These are phyloP conservation scores for Brachionichthys hirsutus DNA, from an alignment of 2,113 vertebrate genomes.

Conservation along the genomic window DNA sequence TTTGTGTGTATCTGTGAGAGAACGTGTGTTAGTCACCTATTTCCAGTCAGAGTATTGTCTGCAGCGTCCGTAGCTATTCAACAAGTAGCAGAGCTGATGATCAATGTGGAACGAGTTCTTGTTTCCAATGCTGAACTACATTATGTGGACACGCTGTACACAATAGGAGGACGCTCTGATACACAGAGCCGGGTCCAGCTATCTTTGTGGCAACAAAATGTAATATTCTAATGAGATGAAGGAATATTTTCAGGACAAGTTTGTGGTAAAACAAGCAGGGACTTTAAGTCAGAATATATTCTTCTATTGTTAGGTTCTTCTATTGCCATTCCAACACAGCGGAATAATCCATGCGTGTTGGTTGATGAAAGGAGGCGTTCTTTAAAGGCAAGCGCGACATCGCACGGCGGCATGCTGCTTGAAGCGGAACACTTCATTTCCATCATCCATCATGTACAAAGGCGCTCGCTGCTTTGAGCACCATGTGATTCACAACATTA, in stretches of 20 bases:
- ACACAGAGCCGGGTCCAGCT: too few species aligned
- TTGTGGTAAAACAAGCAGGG: too few species aligned
- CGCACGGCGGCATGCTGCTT: constrained; percentile 8
- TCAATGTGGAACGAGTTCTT: constrained; percentile 1
- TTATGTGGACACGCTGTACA: not conserved
- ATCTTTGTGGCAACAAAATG: too few species aligned
- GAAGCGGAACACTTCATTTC: constrained; percentile 12
- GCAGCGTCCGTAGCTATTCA: constrained; percentile 25
- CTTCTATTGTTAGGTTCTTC: too few species aligned
- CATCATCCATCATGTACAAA: not conserved
- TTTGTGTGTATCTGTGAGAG: constrained; percentile 42
- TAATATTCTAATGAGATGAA: too few species aligned
- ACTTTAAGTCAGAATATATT: too few species aligned
- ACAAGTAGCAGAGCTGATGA: constrained; percentile 22
- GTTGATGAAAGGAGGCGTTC: constrained; percentile 16
- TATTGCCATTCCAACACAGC: not conserved
- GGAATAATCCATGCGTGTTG: constrained; percentile 9
- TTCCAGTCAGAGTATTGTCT: constrained; percentile 13
- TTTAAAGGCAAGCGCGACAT: constrained; percentile 5
- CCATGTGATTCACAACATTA: not conserved
- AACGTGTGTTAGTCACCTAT: constrained; percentile 17
- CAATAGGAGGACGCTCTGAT: not conserved
- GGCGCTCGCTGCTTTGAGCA: not conserved
- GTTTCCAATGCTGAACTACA: constrained; percentile 4
- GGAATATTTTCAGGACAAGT: too few species aligned